Evolutionary conservation across 2,797 vertebrate genomes (phyloP).

Genomic region (Pseudomugil tenellus): DNA sequence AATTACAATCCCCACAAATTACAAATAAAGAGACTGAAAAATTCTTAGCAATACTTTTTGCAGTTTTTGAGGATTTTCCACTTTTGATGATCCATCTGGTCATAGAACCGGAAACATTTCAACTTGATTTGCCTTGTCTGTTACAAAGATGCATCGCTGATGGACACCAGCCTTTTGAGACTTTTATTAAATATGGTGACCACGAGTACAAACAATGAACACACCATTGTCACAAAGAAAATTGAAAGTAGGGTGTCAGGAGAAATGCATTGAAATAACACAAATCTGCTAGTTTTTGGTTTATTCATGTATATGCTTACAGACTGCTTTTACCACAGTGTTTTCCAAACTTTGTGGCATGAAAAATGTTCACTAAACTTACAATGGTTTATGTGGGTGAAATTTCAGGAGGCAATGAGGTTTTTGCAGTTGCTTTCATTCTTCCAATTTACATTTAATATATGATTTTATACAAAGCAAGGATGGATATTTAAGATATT

Average conservation of each 20-base stretch:
- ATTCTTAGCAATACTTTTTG: neutral
- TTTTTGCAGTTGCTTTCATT: too few species aligned
- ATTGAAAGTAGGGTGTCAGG: neutral
- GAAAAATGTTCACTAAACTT: neutral
- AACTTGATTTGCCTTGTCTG: conserved; percentile 32
- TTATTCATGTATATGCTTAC: neutral
- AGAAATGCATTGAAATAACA: neutral
- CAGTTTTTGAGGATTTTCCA: neutral
- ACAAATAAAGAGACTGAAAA: conserved; percentile 15
- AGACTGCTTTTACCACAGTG: neutral
- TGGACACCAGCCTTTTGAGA: conserved; percentile 33
- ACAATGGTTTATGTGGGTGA: too few species aligned
- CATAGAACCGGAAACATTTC: conserved; percentile 18
- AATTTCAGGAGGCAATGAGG: too few species aligned
- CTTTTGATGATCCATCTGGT: conserved; percentile 19
- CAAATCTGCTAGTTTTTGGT: neutral
- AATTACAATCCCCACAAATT: too few species aligned
- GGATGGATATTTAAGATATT: too few species aligned
- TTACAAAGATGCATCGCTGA: conserved; percentile 21
- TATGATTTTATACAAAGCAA: too few species aligned
- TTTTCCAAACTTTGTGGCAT: neutral
- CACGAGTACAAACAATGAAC: conserved; percentile 20
- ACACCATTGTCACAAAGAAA: neutral
- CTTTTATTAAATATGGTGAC: conserved; percentile 36
- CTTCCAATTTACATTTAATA: too few species aligned